These are phyloP conservation scores for Coelopa pilipes DNA, from an alignment of 2,888 invertebrate species.

Conservation along the genomic window DNA sequence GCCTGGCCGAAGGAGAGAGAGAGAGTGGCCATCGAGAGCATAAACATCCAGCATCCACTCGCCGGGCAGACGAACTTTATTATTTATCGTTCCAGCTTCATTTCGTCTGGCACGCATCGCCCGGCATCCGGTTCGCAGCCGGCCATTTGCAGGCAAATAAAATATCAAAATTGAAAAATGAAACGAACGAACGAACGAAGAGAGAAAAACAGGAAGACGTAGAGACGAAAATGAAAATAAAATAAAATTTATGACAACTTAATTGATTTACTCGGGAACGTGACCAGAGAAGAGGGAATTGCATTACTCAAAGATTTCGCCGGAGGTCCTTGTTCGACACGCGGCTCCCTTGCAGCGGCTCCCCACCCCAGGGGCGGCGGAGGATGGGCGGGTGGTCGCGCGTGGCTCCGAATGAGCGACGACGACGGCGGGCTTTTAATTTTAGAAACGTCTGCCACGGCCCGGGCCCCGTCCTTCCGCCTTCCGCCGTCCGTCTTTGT, in stretches of 20 bases:
- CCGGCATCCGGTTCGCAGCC: not conserved
- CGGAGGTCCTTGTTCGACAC: slow-evolving; percentile 9
- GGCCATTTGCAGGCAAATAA: slow-evolving; percentile 13
- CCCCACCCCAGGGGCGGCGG: too few species aligned
- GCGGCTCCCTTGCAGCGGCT: not conserved
- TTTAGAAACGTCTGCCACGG: not conserved
- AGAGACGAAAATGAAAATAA: not conserved
- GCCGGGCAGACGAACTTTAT: not conserved
- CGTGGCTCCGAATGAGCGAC: too few species aligned
- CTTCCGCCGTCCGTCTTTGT: not conserved
- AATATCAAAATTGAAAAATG: not conserved
- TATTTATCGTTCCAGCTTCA: not conserved
- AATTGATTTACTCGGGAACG: slow-evolving; percentile 58
- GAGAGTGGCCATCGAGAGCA: not conserved
- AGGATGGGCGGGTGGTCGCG: too few species aligned
- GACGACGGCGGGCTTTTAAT: not conserved
- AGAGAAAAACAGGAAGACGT: too few species aligned
- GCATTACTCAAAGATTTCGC: slow-evolving; percentile 46
- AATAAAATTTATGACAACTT: slow-evolving; percentile 54
- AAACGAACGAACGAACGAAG: too few species aligned
- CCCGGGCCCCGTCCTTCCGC: too few species aligned
- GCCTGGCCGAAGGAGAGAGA: too few species aligned
- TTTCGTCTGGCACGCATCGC: not conserved
- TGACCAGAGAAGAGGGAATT: slow-evolving; percentile 56
- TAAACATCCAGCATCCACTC: not conserved